Evolutionary conservation across 2,888 invertebrate genomes (phyloP).

Genomic region (Monoplex corrugatus): DNA sequence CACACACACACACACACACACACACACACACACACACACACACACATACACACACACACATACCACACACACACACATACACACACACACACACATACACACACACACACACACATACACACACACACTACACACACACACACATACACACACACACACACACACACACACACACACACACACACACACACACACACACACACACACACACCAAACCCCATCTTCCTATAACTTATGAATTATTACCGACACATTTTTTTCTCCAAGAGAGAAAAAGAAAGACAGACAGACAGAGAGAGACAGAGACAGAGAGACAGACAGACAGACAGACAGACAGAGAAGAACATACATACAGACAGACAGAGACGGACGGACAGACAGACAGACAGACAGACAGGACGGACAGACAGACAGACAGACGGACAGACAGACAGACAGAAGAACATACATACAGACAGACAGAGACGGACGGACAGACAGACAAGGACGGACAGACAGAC

Average conservation of each 20-base stretch:
- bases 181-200: too few relatives aligned
- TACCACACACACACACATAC: slow-evolving; percentile 25
- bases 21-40: slow-evolving; percentile 2
- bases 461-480: too few relatives aligned
- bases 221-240: too few relatives aligned
- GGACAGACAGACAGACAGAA: neutral
- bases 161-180: slow-evolving; percentile 1
- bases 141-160: neutral
- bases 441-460: neutral
- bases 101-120: slow-evolving; percentile 10
- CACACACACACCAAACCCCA: too few relatives aligned
- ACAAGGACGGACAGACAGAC: neutral
- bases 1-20: neutral
- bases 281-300: neutral
- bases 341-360: slow-evolving; percentile 19
- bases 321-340: neutral
- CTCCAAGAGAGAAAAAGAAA: too few relatives aligned
- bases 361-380: neutral
- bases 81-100: slow-evolving; percentile 34
- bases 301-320: neutral
- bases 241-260: too few relatives aligned
- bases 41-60: neutral
- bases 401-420: neutral
- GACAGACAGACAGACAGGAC: too few relatives aligned
- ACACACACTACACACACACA: neutral